These are phyloP conservation scores for Chymomyza fuscimana DNA, from an alignment of 2,888 invertebrate species.

Conservation along the genomic window DNA sequence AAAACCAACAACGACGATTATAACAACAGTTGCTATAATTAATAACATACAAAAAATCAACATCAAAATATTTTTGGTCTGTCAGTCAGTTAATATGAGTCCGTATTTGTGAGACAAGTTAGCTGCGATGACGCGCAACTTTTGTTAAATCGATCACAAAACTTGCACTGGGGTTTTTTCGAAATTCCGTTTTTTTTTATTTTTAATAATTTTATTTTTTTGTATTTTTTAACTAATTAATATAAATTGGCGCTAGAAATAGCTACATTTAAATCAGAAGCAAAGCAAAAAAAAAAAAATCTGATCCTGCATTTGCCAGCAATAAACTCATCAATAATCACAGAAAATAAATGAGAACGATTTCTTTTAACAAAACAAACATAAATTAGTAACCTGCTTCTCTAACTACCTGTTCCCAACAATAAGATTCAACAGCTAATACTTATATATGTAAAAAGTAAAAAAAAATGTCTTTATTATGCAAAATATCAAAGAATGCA, in stretches of 20 bases:
- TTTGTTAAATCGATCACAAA: conserved; percentile 1
- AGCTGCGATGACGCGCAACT: conserved; percentile 43
- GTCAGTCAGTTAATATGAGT: conserved; percentile 22
- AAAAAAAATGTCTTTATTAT: conserved; percentile 31
- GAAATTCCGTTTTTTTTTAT: not conserved
- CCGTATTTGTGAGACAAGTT: conserved; percentile 6
- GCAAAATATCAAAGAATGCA: conserved; percentile 26
- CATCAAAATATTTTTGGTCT: conserved; percentile 46
- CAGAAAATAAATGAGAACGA: conserved; percentile 21
- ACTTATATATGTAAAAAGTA: conserved; percentile 6
- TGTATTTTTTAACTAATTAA: conserved; percentile 58
- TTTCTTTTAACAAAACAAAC: conserved; percentile 21
- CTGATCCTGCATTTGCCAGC: conserved; percentile 13
- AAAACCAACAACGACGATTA: not conserved
- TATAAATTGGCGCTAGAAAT: conserved; percentile 49
- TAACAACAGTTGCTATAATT: conserved; percentile 42
- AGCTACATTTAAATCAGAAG: not conserved
- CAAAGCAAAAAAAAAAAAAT: conserved; percentile 22
- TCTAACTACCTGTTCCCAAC: not conserved
- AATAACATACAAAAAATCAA: conserved; percentile 41
- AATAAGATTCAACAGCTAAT: not conserved
- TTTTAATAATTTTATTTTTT: conserved; percentile 14
- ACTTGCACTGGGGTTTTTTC: conserved; percentile 5
- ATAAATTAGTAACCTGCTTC: conserved; percentile 11
- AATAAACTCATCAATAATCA: conserved; percentile 53